Percentiles rank a stretch among this genome's conserved stretches.
These are phyloP conservation scores for Galago senegalensis DNA, from an alignment of 2,797 vertebrate species.

Conservation along the genomic window DNA sequence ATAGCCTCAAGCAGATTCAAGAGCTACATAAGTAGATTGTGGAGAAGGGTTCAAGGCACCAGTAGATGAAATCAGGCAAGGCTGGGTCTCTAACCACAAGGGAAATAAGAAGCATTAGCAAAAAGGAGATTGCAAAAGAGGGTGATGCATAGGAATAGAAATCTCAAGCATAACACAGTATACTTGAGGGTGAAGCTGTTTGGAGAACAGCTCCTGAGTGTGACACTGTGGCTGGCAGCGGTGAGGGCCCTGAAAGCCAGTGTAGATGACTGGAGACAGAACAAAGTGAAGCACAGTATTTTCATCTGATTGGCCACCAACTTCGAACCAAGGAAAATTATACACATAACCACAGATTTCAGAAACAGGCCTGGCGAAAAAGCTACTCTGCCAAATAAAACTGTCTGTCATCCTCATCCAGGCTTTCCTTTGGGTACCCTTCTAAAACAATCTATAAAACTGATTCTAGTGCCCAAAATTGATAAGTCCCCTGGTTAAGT, in stretches of 20 bases:
- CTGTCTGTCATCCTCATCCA: neutral
- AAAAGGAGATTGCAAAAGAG: neutral
- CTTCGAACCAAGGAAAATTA: constrained; percentile 8
- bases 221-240: neutral
- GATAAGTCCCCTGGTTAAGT: neutral
- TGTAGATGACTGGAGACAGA: neutral
- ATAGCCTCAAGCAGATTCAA: neutral
- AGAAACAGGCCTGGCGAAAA: neutral
- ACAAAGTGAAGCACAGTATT: neutral
- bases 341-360: neutral
- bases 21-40: neutral
- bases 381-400: neutral
- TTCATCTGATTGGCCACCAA: neutral
- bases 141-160: neutral
- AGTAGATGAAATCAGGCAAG: neutral
- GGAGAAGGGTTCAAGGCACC: neutral
- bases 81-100: neutral
- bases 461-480: neutral
- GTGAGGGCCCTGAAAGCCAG: neutral
- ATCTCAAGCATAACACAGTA: neutral
- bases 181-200: neutral
- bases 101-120: neutral
- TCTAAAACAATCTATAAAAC: neutral
- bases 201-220: neutral
- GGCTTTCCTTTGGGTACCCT: neutral